phyloP scores from a whole-genome alignment of 2,888 invertebrate genomes.

The Plebejus melissa region DNA sequence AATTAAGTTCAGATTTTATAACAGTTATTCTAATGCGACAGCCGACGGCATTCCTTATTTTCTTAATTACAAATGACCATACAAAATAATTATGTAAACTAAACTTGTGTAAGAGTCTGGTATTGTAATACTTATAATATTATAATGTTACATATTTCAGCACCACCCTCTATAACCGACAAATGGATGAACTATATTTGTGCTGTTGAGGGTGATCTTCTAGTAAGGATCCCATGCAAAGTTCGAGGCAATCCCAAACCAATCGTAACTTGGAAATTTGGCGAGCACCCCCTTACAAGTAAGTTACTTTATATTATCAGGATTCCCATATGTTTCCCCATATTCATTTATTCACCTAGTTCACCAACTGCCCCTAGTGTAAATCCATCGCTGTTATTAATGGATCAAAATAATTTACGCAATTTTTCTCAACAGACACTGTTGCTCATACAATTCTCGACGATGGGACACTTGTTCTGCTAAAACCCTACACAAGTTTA shows the following conservation, averaged over 20 bases:
- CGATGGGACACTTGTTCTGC: not conserved
- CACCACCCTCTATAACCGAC: conserved; percentile 43
- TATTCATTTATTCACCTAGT: not conserved
- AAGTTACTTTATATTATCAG: not conserved
- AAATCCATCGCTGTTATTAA: not conserved
- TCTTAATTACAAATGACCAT: not conserved
- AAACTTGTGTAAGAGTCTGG: not conserved
- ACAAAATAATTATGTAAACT: not conserved
- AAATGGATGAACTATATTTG: not conserved
- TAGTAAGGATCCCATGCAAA: conserved; percentile 46
- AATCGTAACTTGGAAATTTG: conserved; percentile 45
- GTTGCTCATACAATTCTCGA: not conserved
- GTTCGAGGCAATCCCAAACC: conserved; percentile 51
- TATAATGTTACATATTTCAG: conserved; percentile 41
- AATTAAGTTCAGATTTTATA: no score
- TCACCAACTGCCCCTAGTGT: no score
- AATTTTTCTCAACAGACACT: not conserved
- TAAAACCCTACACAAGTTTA: not conserved
- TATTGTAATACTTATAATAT: no score
- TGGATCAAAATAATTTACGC: not conserved
- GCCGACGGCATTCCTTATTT: no score
- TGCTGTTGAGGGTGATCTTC: conserved; percentile 44
- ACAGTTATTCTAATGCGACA: no score
- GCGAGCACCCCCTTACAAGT: conserved; percentile 20
- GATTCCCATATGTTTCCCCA: not conserved